Evolutionary conservation across 2,888 invertebrate genomes (phyloP), one percentile per base, ranked within the genome.

Genomic region (Diachrysia chrysitis): DNA sequence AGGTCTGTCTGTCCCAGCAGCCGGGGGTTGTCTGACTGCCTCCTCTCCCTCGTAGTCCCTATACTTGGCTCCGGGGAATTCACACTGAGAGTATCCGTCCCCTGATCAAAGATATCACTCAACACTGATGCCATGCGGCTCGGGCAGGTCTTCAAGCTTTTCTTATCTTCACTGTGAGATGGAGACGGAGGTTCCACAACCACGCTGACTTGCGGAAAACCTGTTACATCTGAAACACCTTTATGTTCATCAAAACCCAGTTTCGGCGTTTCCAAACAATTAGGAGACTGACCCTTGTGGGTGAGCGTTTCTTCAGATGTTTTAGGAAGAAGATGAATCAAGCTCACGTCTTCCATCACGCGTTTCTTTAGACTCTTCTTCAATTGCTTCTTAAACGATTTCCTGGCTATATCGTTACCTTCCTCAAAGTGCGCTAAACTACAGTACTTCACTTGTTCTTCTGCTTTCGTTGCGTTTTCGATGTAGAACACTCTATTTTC

Each of bases 361-460:
- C 91, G 88, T 60, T 96, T 96, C 76, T 95, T 95, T 3, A 93
- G 82, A 76, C 95, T 95, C 66, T 92, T 95, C 53, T 88, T 89
- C 6, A 94, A 69, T 16, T 93, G 92, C 71, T 95, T 95, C 83
- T 97, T 97, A 87, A 98, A 97, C 2, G 98, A 98, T 87, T 96
- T 96, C 57, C 98, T 96, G 0, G 97, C 97, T 71, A 98, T 98
- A 87, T 98, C 98, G 89, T 96, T 98, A 21, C 98, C 98, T 91
- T 98, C 98, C 69, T 97, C 97, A 84, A 98, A 98, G 79, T 97
- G 97, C 0, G 98, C 98, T 83, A 98, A 92, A 84, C 98, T 98
- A 88, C 98, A 98, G 85, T 97, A 97, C 76, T 96, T 97, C 56
- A 96, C 96, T 63, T 96, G 96, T 80, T 96, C 96, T 68, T 96